Base-by-base conservation (phyloP, 2,797 vertebrate genomes). In the Meda fulgida region DNA sequence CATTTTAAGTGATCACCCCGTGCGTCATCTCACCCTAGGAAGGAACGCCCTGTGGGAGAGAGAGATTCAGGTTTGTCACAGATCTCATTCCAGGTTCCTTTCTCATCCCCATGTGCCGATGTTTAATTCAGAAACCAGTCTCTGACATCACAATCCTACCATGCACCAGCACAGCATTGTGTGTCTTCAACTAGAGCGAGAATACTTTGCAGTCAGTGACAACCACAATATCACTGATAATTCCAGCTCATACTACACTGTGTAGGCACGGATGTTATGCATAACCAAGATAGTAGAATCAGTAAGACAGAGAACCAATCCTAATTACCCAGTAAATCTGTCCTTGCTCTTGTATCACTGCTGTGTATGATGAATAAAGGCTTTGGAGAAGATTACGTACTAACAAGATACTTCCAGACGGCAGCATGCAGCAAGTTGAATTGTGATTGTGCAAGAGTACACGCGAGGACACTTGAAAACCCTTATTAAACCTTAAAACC, bases 311-410 rank as follows among this genome's bases (percentile, higher is more conserved):
- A 82, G 51, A 85, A 77, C 43, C 60, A 75, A 81, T 83, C 51
- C 31, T 83, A 84, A 89, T 85, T 55, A 83, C 16, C 63, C 66
- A 40, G 79, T 80, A 73, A 88, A 86, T 40, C 77, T 11, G 9
- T 23, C 23, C 19, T 58, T 80, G 71, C 60, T 19, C 40, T 53
- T 58, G 19, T n/a, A 60, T 51, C 48, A 26, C 73, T 81, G 77
- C 71, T 58, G 21, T 23, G 13, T 34, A 48, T 78, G 40, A 84
- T 85, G 71, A 85, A 79, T 78, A 78, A 60, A 71, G 40, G 84
- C 71, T 86, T 89, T 85, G 34, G 13, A n/a, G 48, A 87, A 84
- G 78, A 85, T 87, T 84, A 86, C 16, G 5, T 14, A 26, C 60
- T 53, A 84, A 38, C 11, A 69, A 70, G 40, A 82, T 43, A 31